Evolutionary conservation across 30 jellyfish, hydroid and myxozoan species (phyloP).

Genomic region (Aurelia aurita): DNA sequence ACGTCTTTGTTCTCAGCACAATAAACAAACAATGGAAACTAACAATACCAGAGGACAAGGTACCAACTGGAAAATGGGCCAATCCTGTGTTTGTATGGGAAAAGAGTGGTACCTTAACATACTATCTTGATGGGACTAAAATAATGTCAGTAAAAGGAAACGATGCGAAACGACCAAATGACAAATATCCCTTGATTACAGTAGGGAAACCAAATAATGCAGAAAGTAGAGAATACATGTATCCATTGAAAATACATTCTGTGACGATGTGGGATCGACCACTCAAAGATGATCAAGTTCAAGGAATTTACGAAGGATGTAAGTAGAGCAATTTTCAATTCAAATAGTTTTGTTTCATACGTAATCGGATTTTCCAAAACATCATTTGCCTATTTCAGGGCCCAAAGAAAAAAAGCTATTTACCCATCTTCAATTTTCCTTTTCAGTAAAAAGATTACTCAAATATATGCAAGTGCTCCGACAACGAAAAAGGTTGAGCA

Average conservation of each 20-base stretch:
- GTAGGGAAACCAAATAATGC: constrained; percentile 97
- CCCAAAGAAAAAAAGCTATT: too few relatives aligned
- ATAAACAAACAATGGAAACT: constrained; percentile 91
- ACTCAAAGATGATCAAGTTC: constrained; percentile 77
- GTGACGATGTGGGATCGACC: constrained; percentile 97
- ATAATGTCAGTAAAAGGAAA: constrained; percentile 41
- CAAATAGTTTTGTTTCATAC: too few relatives aligned
- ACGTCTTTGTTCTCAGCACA: constrained; percentile 89
- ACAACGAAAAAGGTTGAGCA: too few relatives aligned
- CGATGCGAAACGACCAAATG: constrained; percentile 77
- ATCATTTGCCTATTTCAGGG: too few relatives aligned
- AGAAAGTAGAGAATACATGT: constrained; percentile 83
- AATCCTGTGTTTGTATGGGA: constrained; percentile 90
- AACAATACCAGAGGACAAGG: constrained; percentile 64
- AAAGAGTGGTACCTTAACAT: constrained; percentile 66
- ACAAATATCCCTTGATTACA: constrained; percentile 77
- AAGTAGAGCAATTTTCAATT: not conserved
- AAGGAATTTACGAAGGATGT: constrained; percentile 66
- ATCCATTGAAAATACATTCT: constrained; percentile 79
- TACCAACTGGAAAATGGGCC: constrained; percentile 80
- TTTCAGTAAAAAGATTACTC: too few relatives aligned
- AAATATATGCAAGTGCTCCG: too few relatives aligned
- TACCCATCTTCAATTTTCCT: too few relatives aligned
- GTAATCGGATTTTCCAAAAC: too few relatives aligned
- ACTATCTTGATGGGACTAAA: constrained; percentile 81